Evolutionary conservation across 2,113 vertebrate species (phyloP).

Genomic region (Mixornis gularis): DNA sequence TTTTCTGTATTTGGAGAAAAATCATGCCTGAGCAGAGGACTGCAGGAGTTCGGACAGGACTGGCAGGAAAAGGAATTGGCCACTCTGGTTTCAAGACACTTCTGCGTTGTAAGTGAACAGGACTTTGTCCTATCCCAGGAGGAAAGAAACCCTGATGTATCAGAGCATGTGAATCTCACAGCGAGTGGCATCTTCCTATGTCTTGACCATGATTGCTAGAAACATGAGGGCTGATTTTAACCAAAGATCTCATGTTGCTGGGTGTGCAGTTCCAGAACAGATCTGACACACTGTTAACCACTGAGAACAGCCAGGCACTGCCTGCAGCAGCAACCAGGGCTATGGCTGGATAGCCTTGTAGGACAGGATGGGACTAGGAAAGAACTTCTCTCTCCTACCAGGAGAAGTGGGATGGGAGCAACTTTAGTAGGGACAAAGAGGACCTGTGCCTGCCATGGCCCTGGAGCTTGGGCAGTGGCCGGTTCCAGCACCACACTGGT

Average conservation of each 20-base stretch:
- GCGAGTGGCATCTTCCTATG: rapidly evolving
- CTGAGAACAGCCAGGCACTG: neutral
- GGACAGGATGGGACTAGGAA: neutral
- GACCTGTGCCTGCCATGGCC: rapidly evolving
- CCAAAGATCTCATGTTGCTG: neutral
- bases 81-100: neutral
- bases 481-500: neutral
- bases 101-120: neutral
- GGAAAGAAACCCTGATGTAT: neutral
- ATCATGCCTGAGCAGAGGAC: neutral
- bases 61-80: neutral
- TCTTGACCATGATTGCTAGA: neutral
- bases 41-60: neutral
- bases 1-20: neutral
- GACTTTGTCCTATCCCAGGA: neutral
- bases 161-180: neutral
- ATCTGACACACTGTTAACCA: neutral
- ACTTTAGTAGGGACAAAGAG: neutral
- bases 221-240: neutral
- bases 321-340: neutral
- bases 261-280: rapidly evolving
- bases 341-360: neutral
- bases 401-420: neutral
- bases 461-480: neutral
- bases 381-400: neutral